A percentile compares a stretch with the other conserved stretches of the same genome.
These are phyloP conservation scores for Meliscaeva auricollis DNA, from an alignment of 2,888 invertebrate genomes.

Conservation along the genomic window DNA sequence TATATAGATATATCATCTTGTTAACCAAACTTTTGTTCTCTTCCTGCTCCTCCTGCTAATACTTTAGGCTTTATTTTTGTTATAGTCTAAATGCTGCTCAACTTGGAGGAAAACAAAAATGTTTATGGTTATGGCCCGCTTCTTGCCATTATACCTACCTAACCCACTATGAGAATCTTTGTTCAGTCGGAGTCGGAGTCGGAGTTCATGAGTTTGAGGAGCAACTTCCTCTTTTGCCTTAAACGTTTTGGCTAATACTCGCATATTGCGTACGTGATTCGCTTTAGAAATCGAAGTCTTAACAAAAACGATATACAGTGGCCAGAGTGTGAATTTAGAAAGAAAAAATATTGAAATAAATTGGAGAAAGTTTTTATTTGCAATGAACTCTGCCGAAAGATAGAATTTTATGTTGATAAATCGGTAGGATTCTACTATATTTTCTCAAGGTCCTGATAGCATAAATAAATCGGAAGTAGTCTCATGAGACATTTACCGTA, in stretches of 20 bases:
- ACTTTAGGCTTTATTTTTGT: neutral
- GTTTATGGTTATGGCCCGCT: slow-evolving; percentile 67
- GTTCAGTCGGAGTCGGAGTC: neutral
- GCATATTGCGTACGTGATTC: slow-evolving; percentile 72
- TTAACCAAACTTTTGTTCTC: slow-evolving; percentile 26
- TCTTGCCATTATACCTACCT: too few relatives aligned
- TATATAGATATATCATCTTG: slow-evolving; percentile 23
- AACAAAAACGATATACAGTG: neutral
- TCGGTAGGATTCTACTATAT: too few relatives aligned
- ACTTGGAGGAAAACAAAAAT: slow-evolving; percentile 55
- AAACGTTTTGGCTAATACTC: slow-evolving; percentile 63
- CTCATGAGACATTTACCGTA: too few relatives aligned
- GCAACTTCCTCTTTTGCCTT: slow-evolving; percentile 8
- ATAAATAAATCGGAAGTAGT: too few relatives aligned
- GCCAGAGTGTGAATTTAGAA: neutral
- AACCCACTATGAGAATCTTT: slow-evolving; percentile 53
- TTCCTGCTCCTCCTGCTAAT: neutral
- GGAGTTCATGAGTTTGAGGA: slow-evolving; percentile 4
- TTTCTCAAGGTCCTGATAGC: too few relatives aligned
- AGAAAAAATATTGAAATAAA: neutral
- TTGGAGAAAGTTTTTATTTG: neutral
- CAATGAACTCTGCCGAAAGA: too few relatives aligned
- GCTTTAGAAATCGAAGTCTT: slow-evolving; percentile 46
- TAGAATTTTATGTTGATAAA: too few relatives aligned
- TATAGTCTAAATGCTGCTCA: slow-evolving; percentile 35